Base-by-base conservation (phyloP, 2,797 vertebrate species). In the Tamandua tetradactyla region DNA sequence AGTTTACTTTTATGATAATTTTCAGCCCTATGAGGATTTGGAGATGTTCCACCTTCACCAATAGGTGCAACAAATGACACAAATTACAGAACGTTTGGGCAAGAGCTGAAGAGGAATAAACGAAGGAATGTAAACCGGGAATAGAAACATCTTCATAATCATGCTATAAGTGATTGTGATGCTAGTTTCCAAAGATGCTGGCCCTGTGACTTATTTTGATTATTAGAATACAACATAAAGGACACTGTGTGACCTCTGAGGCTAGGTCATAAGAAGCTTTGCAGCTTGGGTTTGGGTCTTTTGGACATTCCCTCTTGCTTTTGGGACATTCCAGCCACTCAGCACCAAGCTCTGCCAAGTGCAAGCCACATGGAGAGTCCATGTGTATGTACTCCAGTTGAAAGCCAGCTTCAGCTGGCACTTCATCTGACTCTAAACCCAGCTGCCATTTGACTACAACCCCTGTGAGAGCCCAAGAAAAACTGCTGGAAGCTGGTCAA, bases 1-100 rank as follows among this genome's bases (percentile, higher is more conserved):
- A n/a, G 66, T 76, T 90, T 75, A 74, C 49, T 82, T 5, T 44
- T 92, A 15, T 57, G 64, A 83, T 64, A 0, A 1, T 71, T 30
- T 35, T 61, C 7, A 74, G 83, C 55, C 89, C 62, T 94, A 87
- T 13, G 18, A 61, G 84, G 92, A 85, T 4, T 75, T 55, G 92
- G 55, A 85, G 66, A 57, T 82, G 27, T 8, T 85, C 42, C 0
- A 4, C 76, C 85, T 57, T 96, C 47, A 44, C 86, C 66, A 74
- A 0, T 14, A 0, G n/a, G 76, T 55, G 84, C 30, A 1, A 23
- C 15, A 83, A 93, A 64, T 89, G 78, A 94, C 91, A 94, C 84
- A 91, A 62, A 47, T 89, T 17, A 4, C 9, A 74, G 91, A 90
- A 95, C 94, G 88, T 55, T 52, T 94, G 74, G 79, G 32, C 27